phyloP scores from a whole-genome alignment of 2,888 invertebrate species.

The Isoperla grammatica region DNA sequence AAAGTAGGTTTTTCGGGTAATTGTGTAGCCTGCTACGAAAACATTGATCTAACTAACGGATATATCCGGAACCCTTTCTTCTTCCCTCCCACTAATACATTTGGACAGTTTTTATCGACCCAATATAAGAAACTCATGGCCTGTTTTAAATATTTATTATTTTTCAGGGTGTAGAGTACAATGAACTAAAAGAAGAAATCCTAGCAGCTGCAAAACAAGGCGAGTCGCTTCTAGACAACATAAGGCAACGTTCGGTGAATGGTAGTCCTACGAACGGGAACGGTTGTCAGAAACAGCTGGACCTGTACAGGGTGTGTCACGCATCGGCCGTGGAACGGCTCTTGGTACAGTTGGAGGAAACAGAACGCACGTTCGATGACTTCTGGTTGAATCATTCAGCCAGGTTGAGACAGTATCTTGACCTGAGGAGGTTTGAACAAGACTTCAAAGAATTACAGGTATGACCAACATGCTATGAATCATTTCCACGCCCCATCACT shows the following conservation, averaged over 20 bases:
- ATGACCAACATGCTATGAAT: slow-evolving; percentile 30
- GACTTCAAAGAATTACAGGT: slow-evolving; percentile 88
- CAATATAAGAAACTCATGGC: neutral
- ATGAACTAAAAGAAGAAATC: slow-evolving; percentile 76
- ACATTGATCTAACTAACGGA: too few species aligned
- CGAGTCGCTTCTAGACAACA: slow-evolving; percentile 67
- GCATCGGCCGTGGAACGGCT: slow-evolving; percentile 89
- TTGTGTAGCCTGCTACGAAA: too few species aligned
- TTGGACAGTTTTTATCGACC: too few species aligned
- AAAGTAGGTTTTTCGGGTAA: too few species aligned
- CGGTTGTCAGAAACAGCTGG: slow-evolving; percentile 31
- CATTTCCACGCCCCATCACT: neutral
- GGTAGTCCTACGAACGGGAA: slow-evolving; percentile 23
- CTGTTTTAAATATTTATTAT: slow-evolving; percentile 25
- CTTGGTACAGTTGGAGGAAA: slow-evolving; percentile 89
- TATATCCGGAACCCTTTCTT: too few species aligned
- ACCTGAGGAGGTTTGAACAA: slow-evolving; percentile 88
- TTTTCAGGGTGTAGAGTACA: slow-evolving; percentile 50
- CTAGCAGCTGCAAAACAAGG: slow-evolving; percentile 83
- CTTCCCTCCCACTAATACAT: too few species aligned
- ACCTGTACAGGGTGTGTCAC: slow-evolving; percentile 44
- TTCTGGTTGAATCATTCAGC: slow-evolving; percentile 92
- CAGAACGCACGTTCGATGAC: slow-evolving; percentile 86
- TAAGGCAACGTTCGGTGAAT: slow-evolving; percentile 34
- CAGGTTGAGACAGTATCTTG: slow-evolving; percentile 82